Base-by-base conservation (phyloP, 2,797 vertebrate species). In the Sebastes hubbsi region DNA sequence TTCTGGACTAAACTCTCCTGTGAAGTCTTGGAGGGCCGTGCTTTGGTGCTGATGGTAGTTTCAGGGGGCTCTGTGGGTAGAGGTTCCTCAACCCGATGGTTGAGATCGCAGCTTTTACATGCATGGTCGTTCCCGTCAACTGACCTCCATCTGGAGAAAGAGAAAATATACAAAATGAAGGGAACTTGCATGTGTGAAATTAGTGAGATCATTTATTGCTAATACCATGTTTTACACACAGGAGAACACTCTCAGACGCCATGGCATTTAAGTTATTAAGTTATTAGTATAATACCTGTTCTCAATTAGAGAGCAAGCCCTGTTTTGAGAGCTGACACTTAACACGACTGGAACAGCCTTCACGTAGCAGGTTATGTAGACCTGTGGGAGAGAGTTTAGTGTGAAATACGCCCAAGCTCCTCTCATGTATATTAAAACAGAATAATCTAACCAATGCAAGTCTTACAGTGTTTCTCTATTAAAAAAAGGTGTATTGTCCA, bases 291-390 rank as follows among this genome's bases (percentile, higher is more conserved):
- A 54, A 29, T 86, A 95, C 95, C 94, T 84, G 72, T 91, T 84
- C 0, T 86, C 77, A 54, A 90, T 88, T n/a, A 94, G 87, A 68
- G 94, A 95, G 75, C 95, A 96, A 6, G 94, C 95, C 65, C 90
- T 60, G 81, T 90, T 91, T 46, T 67, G 60, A 64, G 92, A 67
- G 75, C 16, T 68, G 52, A 77, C 82, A 1, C 75, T 0, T 59
- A 30, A 34, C 0, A 2, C 22, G 4, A 76, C 71, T 29, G 91
- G 92, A 60, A 93, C 80, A 36, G 93, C 94, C 75, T 90, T 94
- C 58, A 95, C 18, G 14, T 69, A 55, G 78, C 95, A 96, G 36
- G 90, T 91, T 76, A 95, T 90, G 66, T 91, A 94, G 32, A 95
- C 77, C 95, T 96, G 77, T 11, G 29, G 25, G 16, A 32, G 20